These are phyloP conservation scores for Sinelater perroti DNA, from an alignment of 2,888 invertebrate genomes.

Conservation along the genomic window DNA sequence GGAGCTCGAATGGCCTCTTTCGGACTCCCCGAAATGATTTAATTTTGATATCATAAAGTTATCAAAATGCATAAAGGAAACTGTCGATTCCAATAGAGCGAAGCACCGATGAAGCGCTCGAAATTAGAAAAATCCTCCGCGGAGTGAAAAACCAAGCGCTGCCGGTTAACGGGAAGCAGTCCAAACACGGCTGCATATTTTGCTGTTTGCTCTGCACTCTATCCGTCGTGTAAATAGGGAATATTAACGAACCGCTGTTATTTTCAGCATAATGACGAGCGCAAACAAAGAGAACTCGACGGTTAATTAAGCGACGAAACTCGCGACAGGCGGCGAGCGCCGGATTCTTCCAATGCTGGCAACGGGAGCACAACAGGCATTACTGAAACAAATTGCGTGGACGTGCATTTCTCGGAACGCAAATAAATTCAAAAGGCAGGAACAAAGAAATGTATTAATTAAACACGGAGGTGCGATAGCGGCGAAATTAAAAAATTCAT, in stretches of 20 bases:
- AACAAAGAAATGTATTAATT: constrained; percentile 34
- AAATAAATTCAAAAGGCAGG: constrained; percentile 29
- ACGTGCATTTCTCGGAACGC: constrained; percentile 30
- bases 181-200: constrained; percentile 15
- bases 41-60: constrained; percentile 23
- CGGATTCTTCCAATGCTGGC: constrained; percentile 22
- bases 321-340: constrained; percentile 7
- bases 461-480: constrained; percentile 30
- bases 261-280: constrained; percentile 15
- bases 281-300: constrained; percentile 11
- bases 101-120: constrained; percentile 1
- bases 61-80: too few relatives aligned
- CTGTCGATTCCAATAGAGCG: constrained; percentile 5
- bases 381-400: constrained; percentile 31
- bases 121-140: constrained; percentile 6
- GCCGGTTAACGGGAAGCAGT: constrained; percentile 17
- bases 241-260: constrained; percentile 20
- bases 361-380: constrained; percentile 26
- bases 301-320: constrained; percentile 29
- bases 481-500: constrained; percentile 25
- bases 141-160: background rate
- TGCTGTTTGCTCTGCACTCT: constrained; percentile 13
- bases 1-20: constrained; percentile 11
- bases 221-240: constrained; percentile 10
- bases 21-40: constrained; percentile 19